A percentile compares a stretch with the other conserved stretches of the same genome.
These are phyloP conservation scores for Lota lota DNA, from an alignment of 2,113 vertebrate species.

Conservation along the genomic window DNA sequence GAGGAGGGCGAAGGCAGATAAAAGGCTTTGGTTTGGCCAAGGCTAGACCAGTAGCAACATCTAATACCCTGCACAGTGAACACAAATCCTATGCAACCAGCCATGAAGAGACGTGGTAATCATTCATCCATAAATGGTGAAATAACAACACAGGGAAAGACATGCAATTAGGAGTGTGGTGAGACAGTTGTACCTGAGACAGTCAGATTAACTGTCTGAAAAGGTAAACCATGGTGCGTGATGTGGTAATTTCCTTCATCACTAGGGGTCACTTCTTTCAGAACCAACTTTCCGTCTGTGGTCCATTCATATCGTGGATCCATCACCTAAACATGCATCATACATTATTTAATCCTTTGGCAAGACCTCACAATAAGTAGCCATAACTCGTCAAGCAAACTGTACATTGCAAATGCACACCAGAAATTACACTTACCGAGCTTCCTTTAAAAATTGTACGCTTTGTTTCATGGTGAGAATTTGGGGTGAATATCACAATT, in stretches of 20 bases:
- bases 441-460: constrained; percentile 62
- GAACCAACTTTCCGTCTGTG: constrained; percentile 58
- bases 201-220: constrained; percentile 63
- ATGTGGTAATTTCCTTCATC: constrained; percentile 83
- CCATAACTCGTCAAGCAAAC: no score
- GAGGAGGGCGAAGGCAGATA: neutral
- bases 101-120: no score
- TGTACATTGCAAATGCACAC: neutral
- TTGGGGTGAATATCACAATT: constrained; percentile 59
- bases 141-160: neutral
- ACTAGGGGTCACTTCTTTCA: constrained; percentile 58
- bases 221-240: constrained; percentile 60
- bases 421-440: constrained; percentile 37
- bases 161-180: neutral
- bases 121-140: neutral
- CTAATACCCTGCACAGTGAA: no score
- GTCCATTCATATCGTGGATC: constrained; percentile 67
- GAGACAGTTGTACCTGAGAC: constrained; percentile 54
- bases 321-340: constrained; percentile 47
- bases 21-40: neutral
- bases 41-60: neutral
- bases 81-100: no score
- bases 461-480: constrained; percentile 25
- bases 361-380: no score
- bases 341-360: neutral